Evolutionary conservation across 2,888 invertebrate genomes (phyloP), one percentile per base, ranked within the genome.

Genomic region (Mesoligia furuncula): DNA sequence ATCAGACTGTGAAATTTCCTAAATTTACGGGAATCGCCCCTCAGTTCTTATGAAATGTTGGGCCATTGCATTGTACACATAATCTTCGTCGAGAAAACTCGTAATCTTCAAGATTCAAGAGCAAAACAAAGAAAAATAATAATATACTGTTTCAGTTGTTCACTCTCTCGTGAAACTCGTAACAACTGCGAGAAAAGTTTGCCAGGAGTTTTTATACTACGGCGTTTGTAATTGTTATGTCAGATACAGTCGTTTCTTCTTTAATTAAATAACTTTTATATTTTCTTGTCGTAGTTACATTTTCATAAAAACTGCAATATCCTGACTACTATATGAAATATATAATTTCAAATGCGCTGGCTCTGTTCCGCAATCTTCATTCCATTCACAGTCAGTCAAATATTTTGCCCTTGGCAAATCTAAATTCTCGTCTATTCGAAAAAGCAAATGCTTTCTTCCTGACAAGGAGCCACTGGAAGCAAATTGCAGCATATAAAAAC

Each of bases 401-500:
- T 54, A 72, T 51, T 9, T 36, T 15, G 9, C 57, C 24, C 7
- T 64, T n/a, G 0, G 17, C 9, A 15, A n/a, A 71, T 59, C 59
- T 24, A 31, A 57, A 39, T 75, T 68, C 5, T 57, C n/a, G n/a
- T 57, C 54, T n/a, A 57, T 57, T 11, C 9, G n/a, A 57, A 57
- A 9, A 57, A n/a, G n/a, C n/a, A 57, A 57, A 54, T 11, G 54
- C 54, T n/a, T 57, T 57, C 11, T 57, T 57, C 54, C 71, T 27
- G 4, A 36, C 51, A 69, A 77, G 80, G 61, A 83, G 79, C 68
- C 66, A 84, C 71, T 81, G 73, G 61, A 80, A 79, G 72, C 75
- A 85, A 80, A 61, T 75, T 82, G 85, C 80, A 83, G 67, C 59
- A 77, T 62, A 85, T 73, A 77, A 85, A 85, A 75, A 80, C 54